Evolutionary conservation across 2,797 vertebrate genomes (phyloP).

Genomic region (Eulemur mongoz): DNA sequence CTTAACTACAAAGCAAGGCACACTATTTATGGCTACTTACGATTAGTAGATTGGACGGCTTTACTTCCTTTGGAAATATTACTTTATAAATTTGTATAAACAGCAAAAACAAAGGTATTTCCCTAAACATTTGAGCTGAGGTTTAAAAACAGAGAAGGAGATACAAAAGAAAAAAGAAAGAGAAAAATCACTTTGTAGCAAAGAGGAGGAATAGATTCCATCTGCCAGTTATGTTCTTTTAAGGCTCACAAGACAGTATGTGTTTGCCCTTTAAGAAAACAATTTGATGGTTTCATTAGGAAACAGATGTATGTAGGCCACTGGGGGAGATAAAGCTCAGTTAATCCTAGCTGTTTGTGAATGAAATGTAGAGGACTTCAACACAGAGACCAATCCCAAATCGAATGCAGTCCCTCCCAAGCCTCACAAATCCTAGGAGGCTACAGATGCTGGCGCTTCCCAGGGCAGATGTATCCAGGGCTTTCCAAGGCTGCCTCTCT

Average conservation of each 20-base stretch:
- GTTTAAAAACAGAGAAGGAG: not conserved
- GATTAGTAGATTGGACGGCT: not conserved
- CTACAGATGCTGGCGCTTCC: slow-evolving; percentile 61
- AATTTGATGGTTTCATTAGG: slow-evolving; percentile 65
- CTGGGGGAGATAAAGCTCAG: slow-evolving; percentile 56
- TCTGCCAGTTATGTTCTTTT: not conserved
- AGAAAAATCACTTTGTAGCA: not conserved
- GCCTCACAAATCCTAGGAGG: not conserved
- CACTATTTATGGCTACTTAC: not conserved
- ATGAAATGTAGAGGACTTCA: slow-evolving; percentile 70
- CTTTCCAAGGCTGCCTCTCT: slow-evolving; percentile 44
- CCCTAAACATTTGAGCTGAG: not conserved
- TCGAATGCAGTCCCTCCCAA: not conserved
- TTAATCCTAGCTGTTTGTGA: slow-evolving; percentile 77
- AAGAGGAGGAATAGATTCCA: slow-evolving; percentile 19
- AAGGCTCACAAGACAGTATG: slow-evolving; percentile 40
- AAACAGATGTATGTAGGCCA: slow-evolving; percentile 57
- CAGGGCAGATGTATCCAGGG: not conserved
- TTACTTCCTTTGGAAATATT: not conserved
- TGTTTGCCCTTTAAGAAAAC: slow-evolving; percentile 45
- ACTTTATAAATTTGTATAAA: slow-evolving; percentile 24
- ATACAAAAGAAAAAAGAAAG: not conserved
- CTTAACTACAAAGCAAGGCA: not conserved
- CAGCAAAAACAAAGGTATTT: not conserved
- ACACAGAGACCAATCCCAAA: not conserved